phyloP scores from a whole-genome alignment of 1,140 invertebrate species.

The Diorhabda sublineata region DNA sequence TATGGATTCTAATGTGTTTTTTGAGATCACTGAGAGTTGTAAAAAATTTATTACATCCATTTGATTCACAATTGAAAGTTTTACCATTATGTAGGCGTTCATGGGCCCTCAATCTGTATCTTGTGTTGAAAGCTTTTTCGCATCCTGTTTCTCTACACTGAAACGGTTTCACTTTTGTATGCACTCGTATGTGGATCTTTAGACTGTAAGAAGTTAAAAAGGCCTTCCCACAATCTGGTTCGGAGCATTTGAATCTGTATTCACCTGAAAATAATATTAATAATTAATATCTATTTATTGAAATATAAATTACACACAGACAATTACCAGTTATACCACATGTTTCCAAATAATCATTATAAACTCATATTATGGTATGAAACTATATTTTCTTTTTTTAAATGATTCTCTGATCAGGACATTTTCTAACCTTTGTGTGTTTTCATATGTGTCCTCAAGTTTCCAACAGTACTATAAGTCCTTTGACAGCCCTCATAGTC shows the following conservation, averaged over 20 bases:
- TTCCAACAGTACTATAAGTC: conserved; percentile 91
- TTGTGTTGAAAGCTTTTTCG: conserved; percentile 90
- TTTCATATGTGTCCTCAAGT: conserved; percentile 92
- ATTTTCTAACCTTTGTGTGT: conserved; percentile 79
- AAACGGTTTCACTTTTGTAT: conserved; percentile 92
- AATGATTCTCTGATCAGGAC: background rate
- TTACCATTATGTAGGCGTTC: conserved; percentile 88
- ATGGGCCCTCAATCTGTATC: conserved; percentile 89
- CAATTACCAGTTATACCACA: background rate
- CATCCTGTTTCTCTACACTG: conserved; percentile 73
- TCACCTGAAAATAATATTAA: conserved; percentile 65
- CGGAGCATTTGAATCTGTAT: conserved; percentile 88
- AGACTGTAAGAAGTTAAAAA: conserved; percentile 93
- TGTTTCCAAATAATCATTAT: background rate
- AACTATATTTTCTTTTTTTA: conserved; percentile 19
- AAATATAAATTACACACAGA: background rate
- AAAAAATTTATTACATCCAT: conserved; percentile 85
- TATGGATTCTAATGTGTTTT: conserved; percentile 89
- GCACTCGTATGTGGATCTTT: conserved; percentile 91
- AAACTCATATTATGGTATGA: background rate
- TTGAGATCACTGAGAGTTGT: conserved; percentile 90
- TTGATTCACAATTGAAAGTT: conserved; percentile 88
- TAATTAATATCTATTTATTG: conserved; percentile 9
- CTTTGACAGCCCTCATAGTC: conserved; percentile 84
- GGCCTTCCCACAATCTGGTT: conserved; percentile 83